Evolutionary conservation across 2,888 invertebrate species (phyloP), one percentile per base, ranked within the genome.

Genomic region (Clivina fossor): DNA sequence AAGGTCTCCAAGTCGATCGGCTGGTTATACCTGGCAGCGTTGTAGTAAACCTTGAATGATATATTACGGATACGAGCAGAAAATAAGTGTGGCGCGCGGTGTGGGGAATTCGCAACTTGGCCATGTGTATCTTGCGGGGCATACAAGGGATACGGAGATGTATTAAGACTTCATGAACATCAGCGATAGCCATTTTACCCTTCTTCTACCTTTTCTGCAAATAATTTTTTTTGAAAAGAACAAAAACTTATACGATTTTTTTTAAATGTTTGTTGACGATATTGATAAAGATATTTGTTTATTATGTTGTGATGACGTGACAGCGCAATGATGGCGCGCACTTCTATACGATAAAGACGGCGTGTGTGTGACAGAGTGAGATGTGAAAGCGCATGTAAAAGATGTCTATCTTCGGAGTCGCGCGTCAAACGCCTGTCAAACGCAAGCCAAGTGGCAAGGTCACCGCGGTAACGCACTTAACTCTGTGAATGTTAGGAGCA

Each of bases 1-100:
- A 66, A 66, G 66, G 66, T 65, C 66, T 62, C 57, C 46, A 58
- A 59, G 64, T 61, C 62, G 61, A 62, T 61, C 58, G 56, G 60
- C 58, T 51, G 59, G 55, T 55, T 55, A 47, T 58, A 62, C 63
- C 62, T 61, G 60, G 63, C 60, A 60, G 62, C 59, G 59, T 62
- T 63, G 62, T 63, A 62, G 65, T 65, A 63, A 65, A 64, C 65
- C 66, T 66, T 66, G 66, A 65, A 65, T 65, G 64, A 63, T 63
- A 58, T 62, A 60, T 59, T 57, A 47, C 55, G 22, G n/a, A 8
- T n/a, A n/a, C 33, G 47, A 26, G 37, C 35, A 16, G 26, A 4
- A 11, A n/a, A 7, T 24, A 24, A 20, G 44, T 28, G 35, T 16
- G 18, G 4, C 18, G 15, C 15, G 38, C 4, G 38, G n/a, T 13